Percentiles rank a stretch among this genome's conserved stretches.
Evolutionary conservation across 2,888 invertebrate species (phyloP).

Genomic region (Lasioglossum lativentre): DNA sequence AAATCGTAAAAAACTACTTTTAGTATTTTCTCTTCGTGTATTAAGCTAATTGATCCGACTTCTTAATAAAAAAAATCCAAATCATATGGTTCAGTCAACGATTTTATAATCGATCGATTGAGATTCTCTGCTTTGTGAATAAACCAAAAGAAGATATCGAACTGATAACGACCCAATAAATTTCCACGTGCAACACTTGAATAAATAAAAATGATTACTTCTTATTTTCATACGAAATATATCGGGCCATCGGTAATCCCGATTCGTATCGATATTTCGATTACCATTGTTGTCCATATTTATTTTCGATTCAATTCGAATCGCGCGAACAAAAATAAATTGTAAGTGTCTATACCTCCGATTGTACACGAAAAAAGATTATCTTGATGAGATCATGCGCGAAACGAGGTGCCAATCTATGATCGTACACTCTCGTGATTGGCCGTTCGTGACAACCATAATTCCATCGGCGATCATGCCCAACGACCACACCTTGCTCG

Average conservation of each 20-base stretch:
- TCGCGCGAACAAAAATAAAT: not conserved
- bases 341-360: not conserved
- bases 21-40: no score
- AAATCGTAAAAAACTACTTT: no score
- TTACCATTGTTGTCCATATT: not conserved
- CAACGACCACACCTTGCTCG: constrained; percentile 36
- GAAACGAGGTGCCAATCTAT: constrained; percentile 26
- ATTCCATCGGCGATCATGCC: constrained; percentile 39
- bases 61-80: no score
- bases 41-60: no score
- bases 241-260: not conserved
- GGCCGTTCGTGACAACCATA: constrained; percentile 45
- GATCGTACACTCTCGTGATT: constrained; percentile 39
- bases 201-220: not conserved
- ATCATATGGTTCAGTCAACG: no score
- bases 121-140: not conserved
- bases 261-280: not conserved
- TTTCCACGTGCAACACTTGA: not conserved
- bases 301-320: not conserved
- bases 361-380: constrained; percentile 13
- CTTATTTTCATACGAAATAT: not conserved
- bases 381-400: constrained; percentile 33
- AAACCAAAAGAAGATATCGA: not conserved
- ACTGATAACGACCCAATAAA: not conserved
- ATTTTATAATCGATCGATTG: not conserved